Conservation (phyloP, 2,797 vertebrate genomes). For the Nyctalus aviator region DNA sequence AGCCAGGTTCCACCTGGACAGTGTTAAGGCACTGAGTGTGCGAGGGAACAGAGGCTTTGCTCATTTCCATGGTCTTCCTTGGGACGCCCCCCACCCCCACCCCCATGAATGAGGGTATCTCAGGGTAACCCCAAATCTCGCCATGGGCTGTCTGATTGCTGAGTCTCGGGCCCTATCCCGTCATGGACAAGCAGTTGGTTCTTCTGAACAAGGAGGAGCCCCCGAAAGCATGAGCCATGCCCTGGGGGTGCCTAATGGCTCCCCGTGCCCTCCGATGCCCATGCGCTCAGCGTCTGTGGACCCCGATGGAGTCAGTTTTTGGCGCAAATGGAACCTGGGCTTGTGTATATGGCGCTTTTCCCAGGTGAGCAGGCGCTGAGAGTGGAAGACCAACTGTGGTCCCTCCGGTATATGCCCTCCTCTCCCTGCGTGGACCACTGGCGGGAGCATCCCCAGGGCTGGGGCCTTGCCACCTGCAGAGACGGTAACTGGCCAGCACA, state of each 20-base stretch:
- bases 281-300: fast-evolving
- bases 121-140: too few species aligned
- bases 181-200: too few species aligned
- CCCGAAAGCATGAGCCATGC: too few species aligned
- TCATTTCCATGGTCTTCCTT: too few species aligned
- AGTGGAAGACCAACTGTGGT: background rate
- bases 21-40: background rate
- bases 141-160: too few species aligned
- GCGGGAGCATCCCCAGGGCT: background rate
- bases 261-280: background rate
- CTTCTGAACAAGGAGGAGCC: too few species aligned
- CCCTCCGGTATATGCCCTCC: background rate
- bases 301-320: fast-evolving
- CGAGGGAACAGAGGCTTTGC: too few species aligned
- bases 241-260: too few species aligned
- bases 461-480: background rate
- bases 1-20: background rate
- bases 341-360: background rate
- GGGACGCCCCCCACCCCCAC: too few species aligned
- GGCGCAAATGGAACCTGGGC: too few species aligned
- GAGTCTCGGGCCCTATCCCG: too few species aligned
- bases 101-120: too few species aligned
- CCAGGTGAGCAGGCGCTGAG: background rate
- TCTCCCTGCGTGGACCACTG: background rate
- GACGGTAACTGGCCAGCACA: fast-evolving